These are phyloP conservation scores for Centrocercus urophasianus DNA, from an alignment of 2,113 vertebrate genomes.

Conservation along the genomic window DNA sequence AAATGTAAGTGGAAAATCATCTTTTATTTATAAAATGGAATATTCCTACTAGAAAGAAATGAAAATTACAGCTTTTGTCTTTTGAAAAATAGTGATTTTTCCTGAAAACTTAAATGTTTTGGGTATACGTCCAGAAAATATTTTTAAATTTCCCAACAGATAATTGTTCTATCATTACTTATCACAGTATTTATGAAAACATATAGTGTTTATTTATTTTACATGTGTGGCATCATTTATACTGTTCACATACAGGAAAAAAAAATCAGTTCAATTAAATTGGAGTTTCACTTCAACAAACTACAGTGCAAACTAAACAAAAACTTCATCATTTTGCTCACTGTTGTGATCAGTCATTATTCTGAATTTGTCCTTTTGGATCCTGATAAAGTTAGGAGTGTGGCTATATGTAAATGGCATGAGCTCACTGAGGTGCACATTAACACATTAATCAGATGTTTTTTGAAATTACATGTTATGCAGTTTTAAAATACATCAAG, in stretches of 20 bases:
- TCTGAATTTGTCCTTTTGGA: not conserved
- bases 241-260: not conserved
- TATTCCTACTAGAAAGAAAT: not conserved
- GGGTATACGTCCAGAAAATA: not conserved
- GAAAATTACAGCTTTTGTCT: not conserved
- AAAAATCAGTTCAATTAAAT: not conserved
- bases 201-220: not conserved
- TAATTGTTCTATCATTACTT: not conserved
- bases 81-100: not conserved
- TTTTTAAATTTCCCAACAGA: not conserved
- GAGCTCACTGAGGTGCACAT: not conserved
- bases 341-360: not conserved
- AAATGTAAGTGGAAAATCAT: not conserved
- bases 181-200: not conserved
- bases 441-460: not conserved
- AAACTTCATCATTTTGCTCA: not conserved
- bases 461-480: not conserved
- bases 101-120: not conserved
- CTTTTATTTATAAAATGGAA: not conserved
- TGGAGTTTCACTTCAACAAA: not conserved
- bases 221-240: not conserved
- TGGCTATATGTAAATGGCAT: not conserved
- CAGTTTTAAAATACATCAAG: not conserved
- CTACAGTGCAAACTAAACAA: not conserved
- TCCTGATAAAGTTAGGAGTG: not conserved